Evolutionary conservation across 2,888 invertebrate genomes (phyloP), one percentile per base, ranked within the genome.

Genomic region (Nephrotoma guestfalica): DNA sequence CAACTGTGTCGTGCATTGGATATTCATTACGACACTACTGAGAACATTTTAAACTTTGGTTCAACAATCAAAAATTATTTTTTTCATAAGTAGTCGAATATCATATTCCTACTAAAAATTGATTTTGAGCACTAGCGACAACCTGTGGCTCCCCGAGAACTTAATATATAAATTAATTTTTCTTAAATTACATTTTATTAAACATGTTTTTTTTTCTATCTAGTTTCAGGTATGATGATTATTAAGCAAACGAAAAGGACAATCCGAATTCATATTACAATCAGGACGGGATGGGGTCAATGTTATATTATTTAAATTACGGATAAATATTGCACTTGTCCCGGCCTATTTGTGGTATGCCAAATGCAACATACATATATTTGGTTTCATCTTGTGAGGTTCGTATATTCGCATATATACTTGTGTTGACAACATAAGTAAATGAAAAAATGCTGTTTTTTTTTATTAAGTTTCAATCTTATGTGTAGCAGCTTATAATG

Each of bases 291-390:
- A 90, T 89, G 89, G 90, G 90, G 90, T 89, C 91, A 91, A 91
- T 90, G 91, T 91, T 91, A 89, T 89, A 43, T 30, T 30, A 30
- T 40, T 47, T 86, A 13, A 41, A 88, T 89, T 88, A 89, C 89
- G 87, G 88, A 90, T 90, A 89, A 93, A 93, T 93, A 93, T 93
- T 93, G 93, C 93, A 93, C 93, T 93, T 93, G 93, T 93, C 93
- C 93, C 93, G 93, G 93, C 93, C 93, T 93, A 93, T 93, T 89
- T 91, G 92, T 91, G 91, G 87, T 90, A 88, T 84, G 84, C 13
- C 42, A 84, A 84, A 41, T 41, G 15, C 84, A 42, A 84, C 84
- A 7, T 47, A 13, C 13, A 5, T 9, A 15, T 15, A 15, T 71
- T 9, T 7, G 4, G 9, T 71, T 71, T 86, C 88, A 83, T 88